Evolutionary conservation across 2,888 invertebrate genomes (phyloP).

Genomic region (Rhagophthalmus giganteus): DNA sequence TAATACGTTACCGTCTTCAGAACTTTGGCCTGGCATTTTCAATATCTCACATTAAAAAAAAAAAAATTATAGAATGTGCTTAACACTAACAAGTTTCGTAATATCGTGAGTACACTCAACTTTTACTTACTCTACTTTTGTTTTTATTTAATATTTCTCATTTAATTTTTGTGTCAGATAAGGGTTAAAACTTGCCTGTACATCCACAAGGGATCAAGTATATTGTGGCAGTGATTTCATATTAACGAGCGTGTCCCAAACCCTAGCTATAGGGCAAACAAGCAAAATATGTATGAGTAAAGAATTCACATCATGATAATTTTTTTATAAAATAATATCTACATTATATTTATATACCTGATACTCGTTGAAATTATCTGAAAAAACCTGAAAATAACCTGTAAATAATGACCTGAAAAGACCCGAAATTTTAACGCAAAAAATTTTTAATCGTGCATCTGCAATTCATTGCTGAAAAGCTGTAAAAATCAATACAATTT

Average conservation of each 20-base stretch:
- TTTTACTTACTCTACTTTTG: conserved; percentile 22
- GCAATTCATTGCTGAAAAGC: conserved; percentile 28
- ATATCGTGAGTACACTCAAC: conserved; percentile 17
- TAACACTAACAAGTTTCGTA: no score
- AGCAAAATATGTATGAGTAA: conserved; percentile 45
- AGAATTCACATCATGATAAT: conserved; percentile 25
- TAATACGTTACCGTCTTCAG: no score
- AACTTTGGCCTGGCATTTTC: no score
- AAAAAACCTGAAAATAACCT: conserved; percentile 31
- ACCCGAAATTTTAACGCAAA: conserved; percentile 26
- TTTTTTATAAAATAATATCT: conserved; percentile 22
- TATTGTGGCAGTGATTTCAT: conserved; percentile 41
- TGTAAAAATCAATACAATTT: conserved; percentile 21
- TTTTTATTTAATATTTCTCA: conserved; percentile 14
- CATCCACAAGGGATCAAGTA: conserved; percentile 52
- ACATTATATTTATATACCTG: conserved; percentile 24
- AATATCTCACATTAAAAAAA: no score
- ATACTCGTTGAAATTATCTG: conserved; percentile 26
- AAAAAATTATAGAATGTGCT: no score
- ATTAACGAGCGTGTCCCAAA: conserved; percentile 48
- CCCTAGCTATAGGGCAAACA: conserved; percentile 57
- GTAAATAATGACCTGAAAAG: conserved; percentile 30
- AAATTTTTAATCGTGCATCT: conserved; percentile 13
- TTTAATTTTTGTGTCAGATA: conserved; percentile 26
- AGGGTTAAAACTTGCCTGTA: conserved; percentile 52